Evolutionary conservation across 1,140 invertebrate genomes (phyloP).

Genomic region (Apis mellifera): Amel_HAv3.1 CM009933.2:11858001-11858500

Average conservation of each 20-base stretch:
- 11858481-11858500: too few species aligned
- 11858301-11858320: not conserved
- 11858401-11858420: not conserved
- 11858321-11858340: not conserved
- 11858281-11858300: not conserved
- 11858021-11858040: conserved; percentile 4
- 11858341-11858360: not conserved
- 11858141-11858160: too few species aligned
- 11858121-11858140: too few species aligned
- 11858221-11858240: not conserved
- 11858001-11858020: conserved; percentile 66
- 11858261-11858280: not conserved
- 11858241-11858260: too few species aligned
- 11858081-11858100: too few species aligned
- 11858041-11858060: not conserved
- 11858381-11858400: not conserved
- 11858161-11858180: too few species aligned
- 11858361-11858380: not conserved
- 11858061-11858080: not conserved
- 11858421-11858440: too few species aligned
- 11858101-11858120: too few species aligned
- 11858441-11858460: too few species aligned
- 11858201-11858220: too few species aligned
- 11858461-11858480: too few species aligned
- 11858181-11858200: too few species aligned